Base-by-base conservation (phyloP, 2,888 invertebrate genomes). In the Epirrhoe alternata region DNA sequence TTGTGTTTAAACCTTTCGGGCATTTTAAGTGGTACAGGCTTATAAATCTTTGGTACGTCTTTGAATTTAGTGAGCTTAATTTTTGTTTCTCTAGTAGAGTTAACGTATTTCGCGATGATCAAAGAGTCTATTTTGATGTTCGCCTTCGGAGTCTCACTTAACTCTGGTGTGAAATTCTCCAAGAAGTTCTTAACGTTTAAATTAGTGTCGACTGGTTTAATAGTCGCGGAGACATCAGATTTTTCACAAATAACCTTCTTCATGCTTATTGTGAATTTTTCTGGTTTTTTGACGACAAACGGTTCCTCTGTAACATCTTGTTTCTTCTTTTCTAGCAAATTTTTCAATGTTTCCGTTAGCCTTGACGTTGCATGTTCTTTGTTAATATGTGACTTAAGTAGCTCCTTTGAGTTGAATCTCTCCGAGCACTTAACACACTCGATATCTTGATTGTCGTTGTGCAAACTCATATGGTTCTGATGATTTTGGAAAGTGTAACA, bases 401-500 rank as follows among this genome's bases (percentile, higher is more conserved):
- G 80, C 0, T 72, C 68, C 8, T 79, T 83, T 0, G 85, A 82
- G 52, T 73, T 77, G 49, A 91, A 93, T 0, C 71, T 73, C 55
- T 77, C 70, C 0, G 76, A 73, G 42, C 92, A 92, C 68, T 92
- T 92, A 0, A 90, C 83, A 59, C 92, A 92, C 14, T 79, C 81
- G 30, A 88, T 85, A 0, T 64, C 62, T 5, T 81, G 80, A 12
- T 79, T 78, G 47, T 79, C 84, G 5, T 78, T 81, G 58, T 91
- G 92, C 6, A 84, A 69, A n/a, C 78, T 83, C 55, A 86, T 73
- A 47, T 93, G 92, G 10, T 89, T 85, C n/a, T 89, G 80, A 33
- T 84, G 90, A 58, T 92, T 90, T 63, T 92, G 89, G 30, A 74
- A 86, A 0, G 92, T 92, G 17, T 89, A 90, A 51, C 92, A 92